Conservation (phyloP, 2,113 vertebrate genomes). For the Eulemur macaco region DNA sequence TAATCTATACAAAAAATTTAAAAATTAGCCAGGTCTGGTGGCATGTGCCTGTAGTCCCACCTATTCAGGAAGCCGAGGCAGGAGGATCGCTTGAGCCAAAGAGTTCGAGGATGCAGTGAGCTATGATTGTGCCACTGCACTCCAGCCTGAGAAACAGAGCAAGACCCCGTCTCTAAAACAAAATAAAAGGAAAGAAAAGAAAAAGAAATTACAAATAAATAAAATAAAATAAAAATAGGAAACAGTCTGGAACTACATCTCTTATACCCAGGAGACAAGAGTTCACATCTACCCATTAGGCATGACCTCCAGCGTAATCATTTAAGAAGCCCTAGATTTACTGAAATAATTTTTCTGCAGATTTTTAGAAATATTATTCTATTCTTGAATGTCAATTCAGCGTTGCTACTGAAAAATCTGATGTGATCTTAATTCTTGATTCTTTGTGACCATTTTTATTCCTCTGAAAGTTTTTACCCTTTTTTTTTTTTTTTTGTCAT, state of each 20-base stretch:
- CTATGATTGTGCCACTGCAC: too few species aligned
- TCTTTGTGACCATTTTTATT: background rate
- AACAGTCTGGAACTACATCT: background rate
- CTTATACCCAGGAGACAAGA: background rate
- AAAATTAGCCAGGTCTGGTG: too few species aligned
- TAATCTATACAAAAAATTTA: too few species aligned
- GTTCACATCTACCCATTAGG: background rate
- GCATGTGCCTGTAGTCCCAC: too few species aligned
- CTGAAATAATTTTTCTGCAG: background rate
- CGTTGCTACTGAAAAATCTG: background rate
- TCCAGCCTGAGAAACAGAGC: too few species aligned
- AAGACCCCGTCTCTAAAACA: too few species aligned
- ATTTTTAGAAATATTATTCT: slow-evolving; percentile 1
- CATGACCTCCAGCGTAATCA: background rate
- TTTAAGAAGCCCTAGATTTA: background rate
- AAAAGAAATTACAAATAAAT: too few species aligned
- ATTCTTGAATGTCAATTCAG: background rate
- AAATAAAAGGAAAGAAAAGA: too few species aligned
- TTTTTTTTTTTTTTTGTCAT: background rate
- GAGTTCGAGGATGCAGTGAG: too few species aligned
- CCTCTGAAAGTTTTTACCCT: background rate
- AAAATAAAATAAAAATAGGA: background rate
- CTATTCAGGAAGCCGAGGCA: too few species aligned
- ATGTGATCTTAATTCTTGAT: background rate
- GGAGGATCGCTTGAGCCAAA: too few species aligned